Conservation (phyloP, 2,888 invertebrate species). For the Andrena marginata region DNA sequence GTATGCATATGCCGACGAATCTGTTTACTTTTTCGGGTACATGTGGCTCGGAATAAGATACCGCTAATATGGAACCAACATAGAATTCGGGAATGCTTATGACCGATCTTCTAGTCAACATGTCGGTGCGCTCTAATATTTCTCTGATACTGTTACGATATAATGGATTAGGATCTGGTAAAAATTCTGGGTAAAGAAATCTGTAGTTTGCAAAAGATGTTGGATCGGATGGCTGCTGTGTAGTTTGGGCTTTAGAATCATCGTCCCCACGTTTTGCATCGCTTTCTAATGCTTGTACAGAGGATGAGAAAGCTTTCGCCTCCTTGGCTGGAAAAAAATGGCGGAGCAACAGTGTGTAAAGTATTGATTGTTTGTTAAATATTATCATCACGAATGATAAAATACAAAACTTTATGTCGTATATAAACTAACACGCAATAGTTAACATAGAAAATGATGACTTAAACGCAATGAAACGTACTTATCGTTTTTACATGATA, state of each 20-base stretch:
- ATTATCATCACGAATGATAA: background rate
- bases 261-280: background rate
- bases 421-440: background rate
- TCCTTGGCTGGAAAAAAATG: conserved; percentile 41
- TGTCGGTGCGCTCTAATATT: conserved; percentile 95
- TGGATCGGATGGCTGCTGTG: background rate
- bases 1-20: conserved; percentile 98
- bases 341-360: background rate
- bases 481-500: conserved; percentile 32
- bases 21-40: conserved; percentile 93
- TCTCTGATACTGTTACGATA: conserved; percentile 94
- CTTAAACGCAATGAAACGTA: conserved; percentile 33
- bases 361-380: background rate
- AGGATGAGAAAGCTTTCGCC: conserved; percentile 27
- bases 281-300: background rate
- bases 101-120: conserved; percentile 93
- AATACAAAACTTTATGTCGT: background rate
- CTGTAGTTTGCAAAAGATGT: conserved; percentile 25
- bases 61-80: conserved; percentile 96
- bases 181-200: conserved; percentile 94
- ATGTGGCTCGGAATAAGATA: conserved; percentile 94
- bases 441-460: background rate
- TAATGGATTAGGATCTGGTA: conserved; percentile 93
- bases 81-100: conserved; percentile 99
- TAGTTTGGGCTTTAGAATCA: background rate